A percentile compares a stretch with the other conserved stretches of the same genome.
Evolutionary conservation across 2,888 invertebrate genomes (phyloP).

Genomic region (Tetanocera ferruginea): DNA sequence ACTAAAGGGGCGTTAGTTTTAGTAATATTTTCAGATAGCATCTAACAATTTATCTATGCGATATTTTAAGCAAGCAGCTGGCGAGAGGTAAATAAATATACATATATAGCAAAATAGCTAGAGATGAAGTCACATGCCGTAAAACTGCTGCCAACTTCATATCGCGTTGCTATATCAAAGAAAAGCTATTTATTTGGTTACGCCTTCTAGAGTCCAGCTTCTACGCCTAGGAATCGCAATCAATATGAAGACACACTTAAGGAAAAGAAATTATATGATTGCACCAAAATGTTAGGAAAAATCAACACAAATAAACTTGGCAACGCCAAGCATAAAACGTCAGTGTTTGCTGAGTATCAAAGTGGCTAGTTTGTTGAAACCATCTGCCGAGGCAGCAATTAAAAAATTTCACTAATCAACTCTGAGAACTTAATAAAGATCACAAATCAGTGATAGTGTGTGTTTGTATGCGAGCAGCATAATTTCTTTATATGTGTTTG

Average conservation of each 20-base stretch:
- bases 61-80: not conserved
- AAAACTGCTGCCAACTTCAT: not conserved
- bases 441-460: not conserved
- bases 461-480: too few relatives aligned
- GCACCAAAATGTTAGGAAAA: not conserved
- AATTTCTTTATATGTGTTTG: not conserved
- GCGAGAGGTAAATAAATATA: not conserved
- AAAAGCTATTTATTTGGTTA: constrained; percentile 37
- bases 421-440: constrained; percentile 23
- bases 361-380: too few relatives aligned
- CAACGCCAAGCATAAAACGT: not conserved
- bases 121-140: not conserved
- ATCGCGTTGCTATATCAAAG: not conserved
- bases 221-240: not conserved
- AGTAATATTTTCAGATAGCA: constrained; percentile 24
- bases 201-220: constrained; percentile 24
- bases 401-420: constrained; percentile 32
- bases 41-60: constrained; percentile 10
- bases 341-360: not conserved
- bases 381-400: not conserved
- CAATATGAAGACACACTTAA: not conserved
- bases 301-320: too few relatives aligned
- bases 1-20: not conserved
- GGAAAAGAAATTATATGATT: not conserved
- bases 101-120: not conserved